Evolutionary conservation across 2,888 invertebrate species (phyloP), one percentile per base, ranked within the genome.

Genomic region (Campoletis raptor): DNA sequence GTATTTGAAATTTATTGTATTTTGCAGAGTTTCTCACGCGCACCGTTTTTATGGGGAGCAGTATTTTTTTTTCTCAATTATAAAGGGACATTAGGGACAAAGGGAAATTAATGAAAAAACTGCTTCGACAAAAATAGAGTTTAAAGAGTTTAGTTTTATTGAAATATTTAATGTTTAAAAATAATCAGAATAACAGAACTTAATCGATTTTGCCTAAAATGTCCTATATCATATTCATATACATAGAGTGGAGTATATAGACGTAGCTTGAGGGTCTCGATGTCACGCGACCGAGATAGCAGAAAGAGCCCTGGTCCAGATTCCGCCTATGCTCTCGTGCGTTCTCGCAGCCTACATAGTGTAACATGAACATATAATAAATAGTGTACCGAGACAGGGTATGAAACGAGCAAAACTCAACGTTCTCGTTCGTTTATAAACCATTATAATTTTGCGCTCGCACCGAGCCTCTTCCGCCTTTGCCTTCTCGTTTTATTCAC

Each of bases 381-480:
- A 40, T 72, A 72, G 7, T 74, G 21, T 69, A 48, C 54, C 18
- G 87, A 89, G 83, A 88, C 88, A 83, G 45, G 66, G 77, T 42
- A 79, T 73, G 79, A 76, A 81, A 82, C 86, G 88, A 79, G 77
- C 81, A 83, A 85, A 82, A 84, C 78, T 40, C 78, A 81, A 80
- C 52, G 78, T 82, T 85, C 84, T 88, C 89, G 78, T 88, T 82
- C 85, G 54, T 78, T 81, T 73, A 40, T 86, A 88, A 69, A 57
- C 52, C 42, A 82, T 88, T 89, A 90, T 89, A 88, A 90, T 90
- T 88, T 89, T 87, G 87, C 37, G 83, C 87, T 81, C 61, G 48
- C 82, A 73, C 67, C 66, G 72, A 48, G 69, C 54, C 83, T 81
- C 83, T 83, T 83, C 81, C 85, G 84, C 72, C 61, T 81, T 73